phyloP scores from a whole-genome alignment of 53 echinoderm and acorn worm species.

The Luidia sarsii region DNA sequence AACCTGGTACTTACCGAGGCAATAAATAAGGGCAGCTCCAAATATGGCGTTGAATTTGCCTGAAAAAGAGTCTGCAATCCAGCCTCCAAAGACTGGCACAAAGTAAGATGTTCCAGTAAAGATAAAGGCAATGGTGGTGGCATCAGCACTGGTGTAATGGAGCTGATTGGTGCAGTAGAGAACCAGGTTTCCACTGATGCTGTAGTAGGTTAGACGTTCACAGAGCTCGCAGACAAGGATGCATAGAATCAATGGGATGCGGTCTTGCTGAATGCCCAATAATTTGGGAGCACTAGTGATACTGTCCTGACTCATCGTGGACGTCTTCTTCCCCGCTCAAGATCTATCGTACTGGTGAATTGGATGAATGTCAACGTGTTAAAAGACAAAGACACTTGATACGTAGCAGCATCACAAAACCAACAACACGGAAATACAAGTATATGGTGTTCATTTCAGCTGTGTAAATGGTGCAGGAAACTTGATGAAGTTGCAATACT shows the following conservation, averaged over 20 bases:
- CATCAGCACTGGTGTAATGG: constrained; percentile 59
- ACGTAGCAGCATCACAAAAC: no score
- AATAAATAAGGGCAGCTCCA: constrained; percentile 81
- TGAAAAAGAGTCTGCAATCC: constrained; percentile 80
- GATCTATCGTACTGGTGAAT: no score
- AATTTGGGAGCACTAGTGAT: no score
- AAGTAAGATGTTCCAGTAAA: constrained; percentile 92
- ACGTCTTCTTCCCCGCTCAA: no score
- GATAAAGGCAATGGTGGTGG: constrained; percentile 64
- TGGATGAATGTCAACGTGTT: no score
- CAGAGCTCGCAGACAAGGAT: constrained; percentile 90
- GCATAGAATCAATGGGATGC: constrained; percentile 68
- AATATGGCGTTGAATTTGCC: constrained; percentile 92
- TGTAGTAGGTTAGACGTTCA: constrained; percentile 93
- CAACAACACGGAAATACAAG: no score
- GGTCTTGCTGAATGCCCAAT: background rate
- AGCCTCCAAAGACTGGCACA: constrained; percentile 89
- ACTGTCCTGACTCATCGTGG: no score
- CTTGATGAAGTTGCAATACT: no score
- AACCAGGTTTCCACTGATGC: constrained; percentile 83
- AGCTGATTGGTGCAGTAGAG: constrained; percentile 82
- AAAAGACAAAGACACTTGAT: no score
- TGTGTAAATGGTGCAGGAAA: no score
- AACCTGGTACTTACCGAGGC: constrained; percentile 67
- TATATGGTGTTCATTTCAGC: no score